Conservation (phyloP, 1,140 invertebrate genomes). For the Tribolium castaneum region DNA sequence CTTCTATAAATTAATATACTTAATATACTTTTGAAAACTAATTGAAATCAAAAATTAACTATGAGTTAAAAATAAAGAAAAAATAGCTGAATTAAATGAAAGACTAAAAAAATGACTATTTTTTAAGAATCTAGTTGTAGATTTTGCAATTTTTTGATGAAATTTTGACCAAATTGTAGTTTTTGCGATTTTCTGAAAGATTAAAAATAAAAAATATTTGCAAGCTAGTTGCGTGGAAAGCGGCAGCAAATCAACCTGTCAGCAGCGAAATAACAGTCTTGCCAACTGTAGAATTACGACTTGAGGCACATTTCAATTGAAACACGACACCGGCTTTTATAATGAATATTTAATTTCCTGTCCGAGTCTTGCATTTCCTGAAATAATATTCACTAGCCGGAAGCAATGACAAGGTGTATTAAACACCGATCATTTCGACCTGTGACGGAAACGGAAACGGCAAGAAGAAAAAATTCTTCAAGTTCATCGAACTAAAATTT, state of each 20-base stretch:
- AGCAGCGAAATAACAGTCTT: neutral
- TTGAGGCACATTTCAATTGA: neutral
- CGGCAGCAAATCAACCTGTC: neutral
- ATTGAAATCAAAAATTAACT: too few species aligned
- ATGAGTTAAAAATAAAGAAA: too few species aligned
- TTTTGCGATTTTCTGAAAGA: too few species aligned
- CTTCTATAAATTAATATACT: too few species aligned
- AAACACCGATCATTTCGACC: conserved; percentile 2
- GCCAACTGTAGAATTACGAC: too few species aligned
- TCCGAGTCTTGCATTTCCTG: neutral
- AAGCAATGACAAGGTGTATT: conserved; percentile 17
- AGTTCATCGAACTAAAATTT: neutral
- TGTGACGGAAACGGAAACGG: neutral
- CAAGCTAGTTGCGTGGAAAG: neutral
- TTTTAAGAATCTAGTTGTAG: too few species aligned
- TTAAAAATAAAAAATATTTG: too few species aligned
- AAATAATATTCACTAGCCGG: conserved; percentile 2
- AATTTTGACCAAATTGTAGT: too few species aligned
- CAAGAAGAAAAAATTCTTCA: neutral
- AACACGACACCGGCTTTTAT: neutral
- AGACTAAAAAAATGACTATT: too few species aligned
- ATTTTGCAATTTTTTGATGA: too few species aligned
- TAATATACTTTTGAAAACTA: too few species aligned
- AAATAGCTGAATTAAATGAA: too few species aligned
- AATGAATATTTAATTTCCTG: conserved; percentile 20